Evolutionary conservation across 2,888 invertebrate species (phyloP).

Genomic region (Clanis bilineata): DNA sequence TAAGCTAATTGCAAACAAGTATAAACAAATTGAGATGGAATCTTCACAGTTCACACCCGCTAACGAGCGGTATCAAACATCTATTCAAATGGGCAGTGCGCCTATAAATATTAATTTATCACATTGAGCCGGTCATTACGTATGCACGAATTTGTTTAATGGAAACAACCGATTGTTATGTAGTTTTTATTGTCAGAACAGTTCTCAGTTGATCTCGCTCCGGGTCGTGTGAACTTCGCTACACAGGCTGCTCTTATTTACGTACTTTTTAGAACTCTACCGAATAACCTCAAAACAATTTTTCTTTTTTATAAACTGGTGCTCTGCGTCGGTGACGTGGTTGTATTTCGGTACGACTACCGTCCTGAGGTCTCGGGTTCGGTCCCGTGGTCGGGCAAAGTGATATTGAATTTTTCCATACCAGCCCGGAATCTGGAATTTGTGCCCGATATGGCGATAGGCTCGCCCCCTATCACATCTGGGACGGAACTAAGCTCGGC

Average conservation of each 20-base stretch:
- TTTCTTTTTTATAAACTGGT: too few species aligned
- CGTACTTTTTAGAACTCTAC: constrained; percentile 11
- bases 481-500: too few species aligned
- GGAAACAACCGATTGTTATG: constrained; percentile 64
- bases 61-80: constrained; percentile 66
- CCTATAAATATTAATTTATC: constrained; percentile 76
- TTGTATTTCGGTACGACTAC: too few species aligned
- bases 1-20: constrained; percentile 67
- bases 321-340: too few species aligned
- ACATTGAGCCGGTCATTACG: constrained; percentile 58
- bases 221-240: constrained; percentile 55
- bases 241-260: constrained; percentile 53
- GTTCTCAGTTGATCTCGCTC: constrained; percentile 50
- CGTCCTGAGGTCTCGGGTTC: too few species aligned
- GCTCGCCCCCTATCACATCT: too few species aligned
- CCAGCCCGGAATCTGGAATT: too few species aligned
- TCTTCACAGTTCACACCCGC: constrained; percentile 43
- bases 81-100: constrained; percentile 62
- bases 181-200: constrained; percentile 61
- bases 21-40: constrained; percentile 55
- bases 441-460: too few species aligned
- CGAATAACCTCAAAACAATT: neutral
- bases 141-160: constrained; percentile 77
- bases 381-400: too few species aligned
- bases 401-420: too few species aligned